phyloP scores from a whole-genome alignment of 2,888 invertebrate genomes.

The Sphecodes monilicornis region DNA sequence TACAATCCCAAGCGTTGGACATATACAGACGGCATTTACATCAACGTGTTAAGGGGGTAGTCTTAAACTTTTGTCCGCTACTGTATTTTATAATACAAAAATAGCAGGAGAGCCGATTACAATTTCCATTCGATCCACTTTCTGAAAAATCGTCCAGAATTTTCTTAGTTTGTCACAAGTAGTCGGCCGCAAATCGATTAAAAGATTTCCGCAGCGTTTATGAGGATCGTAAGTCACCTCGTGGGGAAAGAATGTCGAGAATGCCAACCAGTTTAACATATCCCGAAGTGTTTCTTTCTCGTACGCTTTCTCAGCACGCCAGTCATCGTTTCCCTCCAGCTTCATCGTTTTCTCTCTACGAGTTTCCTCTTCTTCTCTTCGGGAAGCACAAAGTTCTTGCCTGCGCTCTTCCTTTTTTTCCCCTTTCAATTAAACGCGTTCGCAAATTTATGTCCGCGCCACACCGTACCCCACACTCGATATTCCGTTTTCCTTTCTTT shows the following conservation, averaged over 20 bases:
- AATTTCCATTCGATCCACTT: background rate
- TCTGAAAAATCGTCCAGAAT: background rate
- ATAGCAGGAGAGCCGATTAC: background rate
- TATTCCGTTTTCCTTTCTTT: slow-evolving; percentile 77
- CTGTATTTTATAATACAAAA: too few species aligned
- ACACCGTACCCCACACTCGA: slow-evolving; percentile 72
- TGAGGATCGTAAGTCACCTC: background rate
- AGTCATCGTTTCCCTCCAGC: slow-evolving; percentile 19
- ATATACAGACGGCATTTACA: too few species aligned
- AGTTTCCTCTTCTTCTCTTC: slow-evolving; percentile 60
- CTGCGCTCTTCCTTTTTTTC: slow-evolving; percentile 72
- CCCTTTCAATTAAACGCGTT: slow-evolving; percentile 83
- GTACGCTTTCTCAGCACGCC: background rate
- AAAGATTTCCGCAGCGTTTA: slow-evolving; percentile 1
- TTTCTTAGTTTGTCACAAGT: background rate
- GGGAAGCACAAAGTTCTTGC: slow-evolving; percentile 28
- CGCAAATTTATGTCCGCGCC: slow-evolving; percentile 83
- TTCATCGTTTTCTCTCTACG: slow-evolving; percentile 29
- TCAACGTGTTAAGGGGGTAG: too few species aligned
- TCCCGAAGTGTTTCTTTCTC: slow-evolving; percentile 37
- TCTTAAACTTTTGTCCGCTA: too few species aligned
- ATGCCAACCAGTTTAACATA: slow-evolving; percentile 58
- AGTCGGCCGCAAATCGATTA: background rate
- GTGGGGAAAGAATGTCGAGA: slow-evolving; percentile 72
- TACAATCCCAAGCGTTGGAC: too few species aligned